Conservation (phyloP, 2,113 vertebrate species). For the Psophia crepitans region DNA sequence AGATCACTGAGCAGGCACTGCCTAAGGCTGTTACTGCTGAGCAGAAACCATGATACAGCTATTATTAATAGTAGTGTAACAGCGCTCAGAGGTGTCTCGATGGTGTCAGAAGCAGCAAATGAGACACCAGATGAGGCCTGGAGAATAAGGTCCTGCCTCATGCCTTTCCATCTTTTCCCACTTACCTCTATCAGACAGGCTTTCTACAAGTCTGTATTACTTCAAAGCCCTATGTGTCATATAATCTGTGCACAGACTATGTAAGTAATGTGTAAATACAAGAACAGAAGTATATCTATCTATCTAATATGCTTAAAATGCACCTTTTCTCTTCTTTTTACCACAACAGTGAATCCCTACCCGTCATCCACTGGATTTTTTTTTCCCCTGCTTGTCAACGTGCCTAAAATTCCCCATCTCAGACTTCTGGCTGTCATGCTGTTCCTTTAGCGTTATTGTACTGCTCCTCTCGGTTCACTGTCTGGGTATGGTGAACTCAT, state of each 20-base stretch:
- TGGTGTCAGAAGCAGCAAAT: slow-evolving; percentile 7
- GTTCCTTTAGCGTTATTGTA: not conserved
- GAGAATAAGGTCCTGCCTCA: not conserved
- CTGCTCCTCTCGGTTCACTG: not conserved
- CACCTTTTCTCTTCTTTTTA: not conserved
- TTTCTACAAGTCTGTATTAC: not conserved
- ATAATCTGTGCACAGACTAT: not conserved
- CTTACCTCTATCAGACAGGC: not conserved
- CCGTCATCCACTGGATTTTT: not conserved
- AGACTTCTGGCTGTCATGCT: not conserved
- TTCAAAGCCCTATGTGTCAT: not conserved
- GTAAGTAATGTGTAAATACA: not conserved
- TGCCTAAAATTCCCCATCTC: not conserved
- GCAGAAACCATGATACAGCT: slow-evolving; percentile 19
- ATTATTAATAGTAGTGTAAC: slow-evolving; percentile 35
- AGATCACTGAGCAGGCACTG: slow-evolving; percentile 36
- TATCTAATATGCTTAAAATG: not conserved
- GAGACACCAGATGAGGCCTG: not conserved
- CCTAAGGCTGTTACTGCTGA: slow-evolving; percentile 52
- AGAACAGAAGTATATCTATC: not conserved
- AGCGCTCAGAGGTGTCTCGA: not conserved
- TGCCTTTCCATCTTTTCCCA: not conserved
- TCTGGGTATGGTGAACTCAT: not conserved
- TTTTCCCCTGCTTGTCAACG: not conserved
- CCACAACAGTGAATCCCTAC: not conserved